These are phyloP conservation scores for Leptodirus hochenwartii DNA, from an alignment of 2,888 invertebrate genomes.

Conservation along the genomic window DNA sequence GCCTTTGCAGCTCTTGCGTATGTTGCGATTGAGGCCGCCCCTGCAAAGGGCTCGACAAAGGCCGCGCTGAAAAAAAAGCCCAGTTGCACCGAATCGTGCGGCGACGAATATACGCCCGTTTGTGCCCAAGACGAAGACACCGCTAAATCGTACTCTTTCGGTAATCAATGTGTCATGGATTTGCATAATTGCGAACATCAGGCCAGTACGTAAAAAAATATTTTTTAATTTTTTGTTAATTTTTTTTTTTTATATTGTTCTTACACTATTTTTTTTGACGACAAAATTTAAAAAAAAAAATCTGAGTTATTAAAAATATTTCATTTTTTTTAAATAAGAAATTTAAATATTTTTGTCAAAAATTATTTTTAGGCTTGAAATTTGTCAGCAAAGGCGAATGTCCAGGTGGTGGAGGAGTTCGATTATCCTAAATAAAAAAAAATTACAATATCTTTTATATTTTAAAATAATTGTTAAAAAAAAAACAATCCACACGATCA, in stretches of 20 bases:
- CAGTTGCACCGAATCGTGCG: slow-evolving; percentile 37
- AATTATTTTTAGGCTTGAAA: slow-evolving; percentile 33
- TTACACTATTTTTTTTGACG: too few species aligned
- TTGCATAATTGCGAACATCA: slow-evolving; percentile 47
- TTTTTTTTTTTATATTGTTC: too few species aligned
- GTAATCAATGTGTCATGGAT: slow-evolving; percentile 41
- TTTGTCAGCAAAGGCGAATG: slow-evolving; percentile 44
- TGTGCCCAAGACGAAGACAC: slow-evolving; percentile 42
- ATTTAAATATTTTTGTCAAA: slow-evolving; percentile 10
- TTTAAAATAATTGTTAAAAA: too few species aligned
- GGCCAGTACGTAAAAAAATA: slow-evolving; percentile 33
- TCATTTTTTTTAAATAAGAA: slow-evolving; percentile 4
- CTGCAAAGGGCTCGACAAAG: slow-evolving; percentile 44
- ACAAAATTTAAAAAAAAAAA: too few species aligned
- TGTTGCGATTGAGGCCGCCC: slow-evolving; percentile 26
- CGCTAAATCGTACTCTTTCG: slow-evolving; percentile 37
- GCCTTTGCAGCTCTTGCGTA: slow-evolving; percentile 11
- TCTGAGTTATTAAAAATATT: too few species aligned
- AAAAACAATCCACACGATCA: too few species aligned
- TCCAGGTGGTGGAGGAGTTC: slow-evolving; percentile 39
- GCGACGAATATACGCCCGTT: slow-evolving; percentile 34
- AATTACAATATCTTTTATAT: too few species aligned
- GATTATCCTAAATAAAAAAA: slow-evolving; percentile 32
- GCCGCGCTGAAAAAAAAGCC: slow-evolving; percentile 35
- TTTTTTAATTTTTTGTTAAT: slow-evolving; percentile 6